phyloP scores from a whole-genome alignment of 1,140 invertebrate genomes.

The Lineus longissimus region DNA sequence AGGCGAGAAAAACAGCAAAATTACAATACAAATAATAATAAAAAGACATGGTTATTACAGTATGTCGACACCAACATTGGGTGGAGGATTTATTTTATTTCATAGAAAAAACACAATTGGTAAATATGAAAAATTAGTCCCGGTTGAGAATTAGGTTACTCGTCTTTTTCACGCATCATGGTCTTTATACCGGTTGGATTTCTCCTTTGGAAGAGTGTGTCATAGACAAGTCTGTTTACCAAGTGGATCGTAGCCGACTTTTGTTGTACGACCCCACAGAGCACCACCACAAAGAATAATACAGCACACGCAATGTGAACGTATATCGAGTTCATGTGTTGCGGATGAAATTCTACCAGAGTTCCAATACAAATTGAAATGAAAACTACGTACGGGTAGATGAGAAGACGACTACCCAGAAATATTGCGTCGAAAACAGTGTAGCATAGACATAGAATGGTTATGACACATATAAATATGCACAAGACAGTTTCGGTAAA shows the following conservation, averaged over 20 bases:
- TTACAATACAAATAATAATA: background rate
- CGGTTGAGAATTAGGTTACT: background rate
- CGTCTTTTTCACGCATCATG: conserved; percentile 4
- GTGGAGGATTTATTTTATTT: no score
- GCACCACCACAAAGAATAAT: background rate
- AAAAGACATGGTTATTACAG: background rate
- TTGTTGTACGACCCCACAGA: conserved; percentile 6
- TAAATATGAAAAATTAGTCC: no score
- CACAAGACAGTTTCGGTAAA: conserved; percentile 2
- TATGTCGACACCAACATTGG: no score
- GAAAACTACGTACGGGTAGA: conserved; percentile 1
- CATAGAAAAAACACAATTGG: no score
- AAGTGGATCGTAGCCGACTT: conserved; percentile 1
- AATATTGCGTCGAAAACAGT: conserved; percentile 6
- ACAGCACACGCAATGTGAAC: conserved; percentile 1
- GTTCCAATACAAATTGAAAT: background rate
- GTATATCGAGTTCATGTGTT: conserved; percentile 4
- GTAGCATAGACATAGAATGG: background rate
- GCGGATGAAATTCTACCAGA: background rate
- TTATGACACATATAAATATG: conserved; percentile 1
- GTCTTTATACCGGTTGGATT: conserved; percentile 6
- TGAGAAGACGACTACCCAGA: conserved; percentile 3
- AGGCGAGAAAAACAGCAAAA: background rate
- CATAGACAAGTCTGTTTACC: conserved; percentile 2
- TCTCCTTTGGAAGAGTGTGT: conserved; percentile 1